These are phyloP conservation scores for Agonopterix arenella DNA, from an alignment of 2,888 invertebrate species.

Conservation along the genomic window DNA sequence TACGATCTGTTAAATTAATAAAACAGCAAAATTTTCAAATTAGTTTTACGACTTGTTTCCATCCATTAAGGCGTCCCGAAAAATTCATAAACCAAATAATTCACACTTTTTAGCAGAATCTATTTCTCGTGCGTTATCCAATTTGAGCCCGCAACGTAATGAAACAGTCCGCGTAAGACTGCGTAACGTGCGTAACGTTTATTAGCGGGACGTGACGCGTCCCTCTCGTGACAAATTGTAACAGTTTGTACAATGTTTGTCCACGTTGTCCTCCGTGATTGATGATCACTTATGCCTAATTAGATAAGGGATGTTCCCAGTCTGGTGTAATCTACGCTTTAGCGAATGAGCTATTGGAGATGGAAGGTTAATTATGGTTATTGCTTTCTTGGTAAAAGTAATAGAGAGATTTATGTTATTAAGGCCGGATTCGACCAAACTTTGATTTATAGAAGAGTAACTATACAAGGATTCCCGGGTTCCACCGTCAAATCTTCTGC, in stretches of 20 bases:
- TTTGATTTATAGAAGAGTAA: too few relatives aligned
- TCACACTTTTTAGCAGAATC: not conserved
- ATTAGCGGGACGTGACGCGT: conserved; percentile 2
- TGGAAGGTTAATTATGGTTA: conserved; percentile 1
- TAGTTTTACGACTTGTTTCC: too few relatives aligned
- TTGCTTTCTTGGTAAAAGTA: not conserved
- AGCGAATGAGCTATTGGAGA: too few relatives aligned
- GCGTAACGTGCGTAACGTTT: not conserved
- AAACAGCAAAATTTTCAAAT: too few relatives aligned
- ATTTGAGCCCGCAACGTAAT: conserved; percentile 1
- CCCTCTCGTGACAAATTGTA: conserved; percentile 32
- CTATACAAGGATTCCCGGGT: too few relatives aligned
- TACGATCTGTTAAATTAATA: too few relatives aligned
- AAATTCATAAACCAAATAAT: too few relatives aligned
- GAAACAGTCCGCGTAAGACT: conserved; percentile 1
- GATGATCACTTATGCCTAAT: conserved; percentile 43
- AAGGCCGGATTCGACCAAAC: too few relatives aligned
- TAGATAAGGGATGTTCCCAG: conserved; percentile 35
- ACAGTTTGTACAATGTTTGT: conserved; percentile 32
- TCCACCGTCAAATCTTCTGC: too few relatives aligned
- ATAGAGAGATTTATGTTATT: too few relatives aligned
- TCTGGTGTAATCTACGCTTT: not conserved
- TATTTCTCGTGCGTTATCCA: not conserved
- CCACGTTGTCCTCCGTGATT: conserved; percentile 32
- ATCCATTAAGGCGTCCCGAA: too few relatives aligned